Evolutionary conservation across 2,888 invertebrate species (phyloP), one percentile per base, ranked within the genome.

Genomic region (Thereva unica): DNA sequence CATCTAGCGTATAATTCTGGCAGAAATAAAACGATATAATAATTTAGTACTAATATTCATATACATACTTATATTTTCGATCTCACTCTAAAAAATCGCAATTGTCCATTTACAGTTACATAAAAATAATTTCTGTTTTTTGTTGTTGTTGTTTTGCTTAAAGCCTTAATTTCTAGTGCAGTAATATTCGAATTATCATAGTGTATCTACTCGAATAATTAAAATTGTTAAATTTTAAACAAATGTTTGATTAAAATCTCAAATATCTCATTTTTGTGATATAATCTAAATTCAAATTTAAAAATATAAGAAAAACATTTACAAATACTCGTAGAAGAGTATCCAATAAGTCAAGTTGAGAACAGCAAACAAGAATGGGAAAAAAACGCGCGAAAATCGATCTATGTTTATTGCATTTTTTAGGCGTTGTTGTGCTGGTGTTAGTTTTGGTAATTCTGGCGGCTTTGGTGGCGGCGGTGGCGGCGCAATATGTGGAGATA

Each of bases 341-440:
- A 87, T 85, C 90, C 90, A 90, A 76, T 90, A 90, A 71, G 87
- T 86, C 70, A 84, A 82, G 77, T 90, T 90, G 54, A 90, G 82
- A 67, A 87, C 78, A 67, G 88, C 83, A 75, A 90, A 90, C 53
- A 89, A 82, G 57, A 87, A 83, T 2, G 90, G 90, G 75, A 90
- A 90, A 74, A 88, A 86, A 61, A 89, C 84, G 50, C 90, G 82
- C 4, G 89, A 89, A 72, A 87, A 85, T 65, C 88, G 83, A 77
- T 90, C 90, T 68, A 90, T 87, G 76, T 88, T 86, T 69, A 90
- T 85, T 45, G 89, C 89, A 44, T 86, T 82, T 73, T 85, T 85
- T 66, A 88, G 82, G 34, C 85, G 84, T 72, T 82, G 84, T 75
- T 88, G 87, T 12, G 86, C 86, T 35, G 84, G 83, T 23, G 85